These are phyloP conservation scores for Tethea ocularis DNA, from an alignment of 2,888 invertebrate species.

Conservation along the genomic window DNA sequence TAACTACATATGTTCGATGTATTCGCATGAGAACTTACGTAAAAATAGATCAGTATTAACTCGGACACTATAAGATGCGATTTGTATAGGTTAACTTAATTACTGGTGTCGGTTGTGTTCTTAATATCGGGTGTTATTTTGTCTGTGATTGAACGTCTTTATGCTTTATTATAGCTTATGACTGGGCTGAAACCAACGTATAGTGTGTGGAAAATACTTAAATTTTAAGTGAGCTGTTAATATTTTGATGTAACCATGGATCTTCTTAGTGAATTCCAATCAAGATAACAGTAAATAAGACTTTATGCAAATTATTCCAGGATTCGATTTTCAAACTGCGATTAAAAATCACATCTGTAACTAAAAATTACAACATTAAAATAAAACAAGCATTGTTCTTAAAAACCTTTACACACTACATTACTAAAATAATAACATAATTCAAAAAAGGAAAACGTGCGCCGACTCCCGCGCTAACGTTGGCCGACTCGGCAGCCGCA, in stretches of 20 bases:
- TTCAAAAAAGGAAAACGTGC: constrained; percentile 40
- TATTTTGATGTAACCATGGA: too few species aligned
- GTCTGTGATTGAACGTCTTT: neutral
- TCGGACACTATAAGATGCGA: neutral
- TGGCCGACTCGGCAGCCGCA: constrained; percentile 50
- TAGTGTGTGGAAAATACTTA: neutral
- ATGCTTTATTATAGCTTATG: neutral
- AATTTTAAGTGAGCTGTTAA: too few species aligned
- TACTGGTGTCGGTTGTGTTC: neutral
- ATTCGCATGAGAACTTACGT: neutral
- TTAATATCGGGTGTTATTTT: neutral
- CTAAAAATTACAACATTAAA: neutral
- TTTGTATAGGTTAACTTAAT: too few species aligned
- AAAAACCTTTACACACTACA: constrained; percentile 1
- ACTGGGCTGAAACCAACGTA: neutral
- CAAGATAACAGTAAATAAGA: too few species aligned
- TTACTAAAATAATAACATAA: constrained; percentile 26
- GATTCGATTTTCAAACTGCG: neutral
- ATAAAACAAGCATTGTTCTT: neutral
- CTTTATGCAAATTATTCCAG: too few species aligned
- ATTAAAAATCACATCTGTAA: neutral
- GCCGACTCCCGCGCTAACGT: constrained; percentile 37
- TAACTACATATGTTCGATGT: neutral
- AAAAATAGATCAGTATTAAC: neutral
- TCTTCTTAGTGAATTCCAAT: too few species aligned